phyloP scores from a whole-genome alignment of 2,797 vertebrate genomes.

The Clangula hyemalis region DNA sequence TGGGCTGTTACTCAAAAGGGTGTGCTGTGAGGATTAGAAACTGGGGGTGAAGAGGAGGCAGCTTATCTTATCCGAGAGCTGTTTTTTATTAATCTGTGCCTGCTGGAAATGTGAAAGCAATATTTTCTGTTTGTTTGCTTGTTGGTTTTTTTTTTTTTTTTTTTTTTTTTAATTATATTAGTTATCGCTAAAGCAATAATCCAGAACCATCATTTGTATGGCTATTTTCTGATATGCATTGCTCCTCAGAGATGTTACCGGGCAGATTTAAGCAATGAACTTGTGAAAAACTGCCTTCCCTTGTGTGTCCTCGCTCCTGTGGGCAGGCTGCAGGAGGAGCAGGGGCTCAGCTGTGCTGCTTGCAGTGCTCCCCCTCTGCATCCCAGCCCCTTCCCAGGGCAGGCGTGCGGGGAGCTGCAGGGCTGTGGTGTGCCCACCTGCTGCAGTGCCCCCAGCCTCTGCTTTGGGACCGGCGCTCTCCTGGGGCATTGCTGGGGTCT shows the following conservation, averaged over 20 bases:
- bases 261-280: neutral
- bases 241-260: neutral
- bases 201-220: fast-evolving
- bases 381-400: neutral
- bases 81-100: neutral
- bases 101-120: neutral
- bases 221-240: neutral
- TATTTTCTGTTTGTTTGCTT: too few species aligned
- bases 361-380: fast-evolving
- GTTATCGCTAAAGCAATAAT: neutral
- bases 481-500: neutral
- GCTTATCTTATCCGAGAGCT: neutral
- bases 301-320: fast-evolving
- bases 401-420: fast-evolving
- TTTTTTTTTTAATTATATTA: too few species aligned
- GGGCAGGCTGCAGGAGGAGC: neutral
- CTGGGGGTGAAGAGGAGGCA: neutral
- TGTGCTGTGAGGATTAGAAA: neutral
- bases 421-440: neutral
- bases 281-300: neutral
- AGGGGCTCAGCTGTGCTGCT: neutral
- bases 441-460: neutral
- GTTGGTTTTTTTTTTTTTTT: too few species aligned
- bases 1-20: neutral
- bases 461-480: fast-evolving